These are phyloP conservation scores for Pelagia noctiluca DNA, from an alignment of 30 jellyfish, hydroid and myxozoan genomes.

Conservation along the genomic window DNA sequence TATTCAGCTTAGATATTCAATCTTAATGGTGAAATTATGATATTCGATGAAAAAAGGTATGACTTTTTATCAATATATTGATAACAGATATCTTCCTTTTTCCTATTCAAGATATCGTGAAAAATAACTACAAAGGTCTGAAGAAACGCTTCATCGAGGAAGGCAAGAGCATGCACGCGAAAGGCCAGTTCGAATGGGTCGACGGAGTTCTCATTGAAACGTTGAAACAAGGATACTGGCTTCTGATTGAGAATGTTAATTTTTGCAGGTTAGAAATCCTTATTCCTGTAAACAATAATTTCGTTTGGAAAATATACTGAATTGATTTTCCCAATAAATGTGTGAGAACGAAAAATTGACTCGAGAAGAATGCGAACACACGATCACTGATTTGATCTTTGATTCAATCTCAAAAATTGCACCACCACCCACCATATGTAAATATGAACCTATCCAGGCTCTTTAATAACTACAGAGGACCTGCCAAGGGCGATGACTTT, in stretches of 20 bases:
- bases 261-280: constrained; percentile 77
- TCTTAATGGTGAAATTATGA: too few species aligned
- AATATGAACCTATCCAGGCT: too few species aligned
- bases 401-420: too few species aligned
- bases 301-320: background rate
- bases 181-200: constrained; percentile 95
- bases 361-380: background rate
- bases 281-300: background rate
- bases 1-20: too few species aligned
- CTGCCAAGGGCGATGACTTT: too few species aligned
- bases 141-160: constrained; percentile 50
- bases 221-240: constrained; percentile 88
- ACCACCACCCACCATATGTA: too few species aligned
- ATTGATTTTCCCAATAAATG: background rate
- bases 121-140: constrained; percentile 12
- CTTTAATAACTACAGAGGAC: too few species aligned
- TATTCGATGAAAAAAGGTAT: too few species aligned
- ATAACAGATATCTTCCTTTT: background rate
- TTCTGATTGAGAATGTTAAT: constrained; percentile 91
- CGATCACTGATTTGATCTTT: too few species aligned
- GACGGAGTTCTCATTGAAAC: constrained; percentile 91
- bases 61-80: too few species aligned
- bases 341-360: background rate
- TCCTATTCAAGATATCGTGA: constrained; percentile 9
- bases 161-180: constrained; percentile 39